A percentile compares a stretch with the other conserved stretches of the same genome.
Evolutionary conservation across 2,113 vertebrate genomes (phyloP).

Genomic region (Apodemus sylvaticus): DNA sequence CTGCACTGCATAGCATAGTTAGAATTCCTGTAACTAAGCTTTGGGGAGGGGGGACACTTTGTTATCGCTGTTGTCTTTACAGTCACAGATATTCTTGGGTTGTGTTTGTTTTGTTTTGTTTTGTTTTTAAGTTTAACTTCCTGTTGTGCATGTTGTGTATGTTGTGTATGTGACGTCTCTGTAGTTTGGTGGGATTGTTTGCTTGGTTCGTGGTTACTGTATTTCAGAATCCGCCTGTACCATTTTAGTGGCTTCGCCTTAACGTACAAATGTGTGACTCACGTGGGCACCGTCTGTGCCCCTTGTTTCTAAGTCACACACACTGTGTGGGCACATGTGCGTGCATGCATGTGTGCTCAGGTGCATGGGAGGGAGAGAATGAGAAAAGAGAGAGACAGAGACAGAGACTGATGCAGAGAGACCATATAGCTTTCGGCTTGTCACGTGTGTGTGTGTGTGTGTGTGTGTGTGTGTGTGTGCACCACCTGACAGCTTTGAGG

Average conservation of each 20-base stretch:
- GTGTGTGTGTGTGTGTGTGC: not conserved
- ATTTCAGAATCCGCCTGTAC: not conserved
- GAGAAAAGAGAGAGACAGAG: too few species aligned
- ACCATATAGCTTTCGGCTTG: not conserved
- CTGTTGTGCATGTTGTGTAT: not conserved
- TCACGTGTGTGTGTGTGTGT: not conserved
- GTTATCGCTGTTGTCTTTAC: not conserved
- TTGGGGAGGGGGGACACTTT: not conserved
- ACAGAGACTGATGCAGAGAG: too few species aligned
- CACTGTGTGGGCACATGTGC: not conserved
- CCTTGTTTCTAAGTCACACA: not conserved
- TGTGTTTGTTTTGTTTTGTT: too few species aligned
- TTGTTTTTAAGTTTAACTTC: not conserved
- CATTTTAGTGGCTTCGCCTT: not conserved
- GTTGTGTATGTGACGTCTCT: not conserved
- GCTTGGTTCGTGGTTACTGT: too few species aligned
- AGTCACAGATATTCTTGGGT: not conserved
- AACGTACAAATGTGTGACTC: not conserved
- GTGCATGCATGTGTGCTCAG: rapidly evolving
- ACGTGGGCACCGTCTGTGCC: not conserved
- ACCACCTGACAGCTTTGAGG: not conserved
- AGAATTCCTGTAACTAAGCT: not conserved
- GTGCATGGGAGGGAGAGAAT: too few species aligned
- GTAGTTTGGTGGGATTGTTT: not conserved
- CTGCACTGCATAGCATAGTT: not conserved